Base-by-base conservation (phyloP, 2,888 invertebrate species). In the Deilephila elpenor region DNA sequence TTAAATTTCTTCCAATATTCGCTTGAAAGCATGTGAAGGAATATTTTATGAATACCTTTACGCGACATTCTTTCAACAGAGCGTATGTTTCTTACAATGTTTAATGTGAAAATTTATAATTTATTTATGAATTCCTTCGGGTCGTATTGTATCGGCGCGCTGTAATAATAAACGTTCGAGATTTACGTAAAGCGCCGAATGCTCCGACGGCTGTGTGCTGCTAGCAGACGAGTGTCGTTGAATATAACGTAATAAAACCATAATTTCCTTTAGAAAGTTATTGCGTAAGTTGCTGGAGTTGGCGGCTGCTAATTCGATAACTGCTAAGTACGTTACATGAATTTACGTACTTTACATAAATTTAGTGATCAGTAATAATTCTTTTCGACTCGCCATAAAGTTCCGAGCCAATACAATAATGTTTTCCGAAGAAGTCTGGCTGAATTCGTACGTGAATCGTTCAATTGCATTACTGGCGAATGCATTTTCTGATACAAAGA, bases 151-250 rank as follows among this genome's bases (percentile, higher is more conserved):
- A 51, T 25, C 14, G 25, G 25, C 51, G 25, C 83, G 79, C 82
- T 83, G 83, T 86, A 67, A 85, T 85, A 89, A 91, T 89, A 91
- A 90, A 88, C 88, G 87, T 82, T 84, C 74, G 78, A 79, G 86
- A 91, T 91, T 91, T 88, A 88, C 89, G 90, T 90, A 89, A 91
- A 89, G 88, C 86, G 80, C 83, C 78, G 78, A 80, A 80, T 84
- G 83, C 87, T 89, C 88, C 90, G 87, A 32, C 87, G 85, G 86
- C 79, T 84, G 88, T 87, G 89, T 89, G 87, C 88, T 87, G 89
- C 88, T 89, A 89, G 86, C 80, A 82, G 85, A 83, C 85, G 82
- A 85, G 82, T 86, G 25, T 51, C 44, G 51, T 67, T 67, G 67
- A 51, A 85, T 79, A 76, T 79, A 81, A 84, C 79, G 80, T 84